A percentile compares a stretch with the other conserved stretches of the same genome.
Conservation (phyloP, 1,140 invertebrate species). For the Polyergus mexicanus region DNA sequence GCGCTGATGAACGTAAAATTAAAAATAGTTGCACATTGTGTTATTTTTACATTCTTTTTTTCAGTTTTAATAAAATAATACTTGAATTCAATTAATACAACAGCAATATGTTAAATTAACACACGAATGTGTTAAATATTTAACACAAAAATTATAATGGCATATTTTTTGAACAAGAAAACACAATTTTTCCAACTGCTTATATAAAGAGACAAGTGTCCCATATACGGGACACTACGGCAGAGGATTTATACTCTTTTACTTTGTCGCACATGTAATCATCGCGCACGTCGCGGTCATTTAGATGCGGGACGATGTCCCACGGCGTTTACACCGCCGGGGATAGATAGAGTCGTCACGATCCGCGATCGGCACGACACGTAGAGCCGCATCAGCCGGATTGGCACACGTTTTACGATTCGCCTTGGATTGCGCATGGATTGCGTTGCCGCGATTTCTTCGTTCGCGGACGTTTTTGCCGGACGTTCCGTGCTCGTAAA, state of each 20-base stretch:
- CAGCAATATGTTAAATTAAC: too few species aligned
- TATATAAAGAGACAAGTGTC: too few species aligned
- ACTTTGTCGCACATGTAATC: neutral
- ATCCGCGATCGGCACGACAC: constrained; percentile 56
- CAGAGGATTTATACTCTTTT: neutral
- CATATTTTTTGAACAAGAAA: too few species aligned
- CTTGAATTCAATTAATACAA: too few species aligned
- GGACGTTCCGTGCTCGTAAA: constrained; percentile 41
- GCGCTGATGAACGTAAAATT: too few species aligned
- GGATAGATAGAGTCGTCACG: constrained; percentile 56
- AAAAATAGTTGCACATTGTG: too few species aligned
- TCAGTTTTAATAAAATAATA: too few species aligned
- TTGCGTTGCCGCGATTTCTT: constrained; percentile 18
- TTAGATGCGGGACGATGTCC: constrained; percentile 30
- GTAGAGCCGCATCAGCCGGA: neutral
- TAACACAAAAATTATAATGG: too few species aligned
- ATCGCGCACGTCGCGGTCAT: neutral
- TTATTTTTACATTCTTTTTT: too few species aligned
- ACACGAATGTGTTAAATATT: too few species aligned
- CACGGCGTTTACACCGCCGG: constrained; percentile 20
- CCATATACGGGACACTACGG: too few species aligned
- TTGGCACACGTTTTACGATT: constrained; percentile 62
- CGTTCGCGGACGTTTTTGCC: constrained; percentile 39
- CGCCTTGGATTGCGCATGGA: constrained; percentile 39
- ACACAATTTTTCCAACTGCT: too few species aligned